These are phyloP conservation scores for Ceratina japonica DNA, from an alignment of 1,140 invertebrate genomes.

Conservation along the genomic window DNA sequence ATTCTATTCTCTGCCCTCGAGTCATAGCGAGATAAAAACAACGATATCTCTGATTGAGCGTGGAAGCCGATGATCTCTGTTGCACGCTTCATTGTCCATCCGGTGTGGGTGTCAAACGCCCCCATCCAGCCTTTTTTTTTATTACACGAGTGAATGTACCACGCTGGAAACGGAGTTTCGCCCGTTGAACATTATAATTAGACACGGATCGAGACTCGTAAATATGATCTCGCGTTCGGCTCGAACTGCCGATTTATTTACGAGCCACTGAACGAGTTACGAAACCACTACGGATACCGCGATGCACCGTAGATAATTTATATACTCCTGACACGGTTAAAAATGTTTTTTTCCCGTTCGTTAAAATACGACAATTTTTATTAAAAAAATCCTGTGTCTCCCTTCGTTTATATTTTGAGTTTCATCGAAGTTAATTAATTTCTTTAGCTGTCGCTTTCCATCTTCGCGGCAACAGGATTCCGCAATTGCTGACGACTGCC, in stretches of 20 bases:
- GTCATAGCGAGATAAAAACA: conserved; percentile 50
- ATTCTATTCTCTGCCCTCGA: conserved; percentile 26
- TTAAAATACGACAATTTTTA: too few species aligned
- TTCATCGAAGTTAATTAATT: conserved; percentile 33
- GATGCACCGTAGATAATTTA: conserved; percentile 19
- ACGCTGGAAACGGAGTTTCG: conserved; percentile 41
- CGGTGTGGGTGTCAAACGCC: conserved; percentile 75
- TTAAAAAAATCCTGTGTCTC: too few species aligned
- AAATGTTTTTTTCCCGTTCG: too few species aligned
- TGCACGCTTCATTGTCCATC: conserved; percentile 73
- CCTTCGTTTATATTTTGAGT: not conserved
- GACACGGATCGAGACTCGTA: conserved; percentile 56
- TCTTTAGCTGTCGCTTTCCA: not conserved
- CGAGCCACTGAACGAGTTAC: not conserved
- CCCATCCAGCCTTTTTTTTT: conserved; percentile 69
- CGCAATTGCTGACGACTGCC: not conserved
- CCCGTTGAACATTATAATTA: conserved; percentile 65
- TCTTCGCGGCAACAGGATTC: not conserved
- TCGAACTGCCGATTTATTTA: conserved; percentile 57
- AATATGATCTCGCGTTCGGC: conserved; percentile 59
- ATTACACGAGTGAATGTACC: conserved; percentile 65
- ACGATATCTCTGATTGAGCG: conserved; percentile 65
- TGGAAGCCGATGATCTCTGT: conserved; percentile 66
- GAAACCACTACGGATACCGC: not conserved
- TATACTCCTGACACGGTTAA: too few species aligned